These are phyloP conservation scores for Enteromius anoplus DNA, from an alignment of 2,797 vertebrate species.

Conservation along the genomic window DNA sequence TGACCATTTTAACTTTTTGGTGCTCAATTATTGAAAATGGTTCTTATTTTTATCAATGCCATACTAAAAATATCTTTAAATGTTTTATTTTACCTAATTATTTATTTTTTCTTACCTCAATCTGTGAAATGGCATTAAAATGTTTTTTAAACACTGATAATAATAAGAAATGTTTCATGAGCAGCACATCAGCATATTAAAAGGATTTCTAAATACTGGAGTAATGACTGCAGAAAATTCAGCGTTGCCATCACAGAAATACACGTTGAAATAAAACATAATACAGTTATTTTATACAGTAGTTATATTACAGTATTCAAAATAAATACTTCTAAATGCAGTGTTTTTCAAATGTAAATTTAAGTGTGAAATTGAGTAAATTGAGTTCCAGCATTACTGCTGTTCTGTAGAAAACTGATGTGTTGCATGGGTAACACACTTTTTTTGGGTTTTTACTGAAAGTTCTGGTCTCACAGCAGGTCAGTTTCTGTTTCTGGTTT, in stretches of 20 bases:
- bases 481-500: constrained; percentile 35
- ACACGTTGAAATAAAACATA: background rate
- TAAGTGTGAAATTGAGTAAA: background rate
- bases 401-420: background rate
- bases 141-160: background rate
- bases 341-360: background rate
- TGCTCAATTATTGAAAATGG: background rate
- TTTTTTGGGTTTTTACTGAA: background rate
- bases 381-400: background rate
- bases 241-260: background rate
- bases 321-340: background rate
- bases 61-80: background rate
- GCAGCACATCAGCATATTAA: background rate
- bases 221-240: background rate
- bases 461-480: constrained; percentile 1
- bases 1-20: background rate
- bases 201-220: background rate
- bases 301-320: background rate
- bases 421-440: background rate
- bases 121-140: background rate
- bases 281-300: no score
- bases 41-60: background rate
- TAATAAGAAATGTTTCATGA: background rate
- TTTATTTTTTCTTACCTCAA: background rate
- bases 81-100: background rate